Evolutionary conservation across 2,113 vertebrate species (phyloP).

Genomic region (Cebus imitator): DNA sequence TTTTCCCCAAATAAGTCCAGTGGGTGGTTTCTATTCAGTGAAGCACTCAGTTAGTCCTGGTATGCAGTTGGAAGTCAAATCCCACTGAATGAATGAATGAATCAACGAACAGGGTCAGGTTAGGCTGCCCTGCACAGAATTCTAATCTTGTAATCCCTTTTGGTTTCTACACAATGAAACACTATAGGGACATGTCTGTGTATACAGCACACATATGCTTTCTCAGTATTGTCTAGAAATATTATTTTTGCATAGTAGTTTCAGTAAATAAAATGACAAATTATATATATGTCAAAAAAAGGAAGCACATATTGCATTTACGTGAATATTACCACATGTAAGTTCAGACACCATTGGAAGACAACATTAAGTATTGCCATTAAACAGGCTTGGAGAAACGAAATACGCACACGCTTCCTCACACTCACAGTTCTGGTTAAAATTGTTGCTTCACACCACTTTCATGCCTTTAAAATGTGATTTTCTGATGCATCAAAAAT

Average conservation of each 20-base stretch:
- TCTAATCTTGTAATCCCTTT: neutral
- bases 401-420: neutral
- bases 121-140: neutral
- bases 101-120: neutral
- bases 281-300: neutral
- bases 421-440: neutral
- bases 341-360: neutral
- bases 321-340: neutral
- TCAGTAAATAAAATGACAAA: neutral
- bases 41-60: neutral
- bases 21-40: neutral
- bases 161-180: neutral
- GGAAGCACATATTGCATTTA: fast-evolving
- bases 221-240: neutral
- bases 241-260: neutral
- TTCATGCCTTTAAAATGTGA: neutral
- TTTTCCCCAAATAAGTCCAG: neutral
- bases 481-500: neutral
- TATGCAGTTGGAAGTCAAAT: neutral
- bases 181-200: no score
- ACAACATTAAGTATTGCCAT: neutral
- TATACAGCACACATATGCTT: neutral
- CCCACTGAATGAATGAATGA: neutral
- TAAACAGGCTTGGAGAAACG: neutral
- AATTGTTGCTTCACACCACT: neutral